Percentiles rank a stretch among this genome's conserved stretches.
phyloP scores from a whole-genome alignment of 2,797 vertebrate species.

The Pelobates cultripes region DNA sequence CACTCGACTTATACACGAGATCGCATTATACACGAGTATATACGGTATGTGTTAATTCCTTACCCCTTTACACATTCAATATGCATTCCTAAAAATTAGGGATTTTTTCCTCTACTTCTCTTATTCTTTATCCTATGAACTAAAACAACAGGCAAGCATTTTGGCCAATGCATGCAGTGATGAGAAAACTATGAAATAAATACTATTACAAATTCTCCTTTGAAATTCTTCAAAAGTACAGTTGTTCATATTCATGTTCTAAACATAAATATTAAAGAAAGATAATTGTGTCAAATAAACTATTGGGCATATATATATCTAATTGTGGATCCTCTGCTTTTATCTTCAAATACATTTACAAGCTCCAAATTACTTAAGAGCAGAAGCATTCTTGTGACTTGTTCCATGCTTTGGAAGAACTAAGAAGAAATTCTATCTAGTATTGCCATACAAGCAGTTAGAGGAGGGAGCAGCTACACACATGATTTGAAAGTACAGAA shows the following conservation, averaged over 20 bases:
- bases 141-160: neutral
- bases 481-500: constrained; percentile 55
- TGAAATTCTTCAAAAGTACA: neutral
- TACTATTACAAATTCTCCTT: neutral
- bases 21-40: no score
- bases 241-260: neutral
- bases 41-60: no score
- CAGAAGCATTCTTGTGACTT: neutral
- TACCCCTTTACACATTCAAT: neutral
- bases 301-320: neutral
- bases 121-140: no score
- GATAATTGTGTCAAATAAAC: neutral
- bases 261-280: neutral
- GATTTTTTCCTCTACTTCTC: no score
- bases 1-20: no score
- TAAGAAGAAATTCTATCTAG: constrained; percentile 7
- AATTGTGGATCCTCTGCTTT: no score
- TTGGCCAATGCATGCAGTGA: neutral
- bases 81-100: no score
- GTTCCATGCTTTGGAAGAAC: neutral
- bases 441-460: neutral
- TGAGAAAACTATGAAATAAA: neutral
- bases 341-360: neutral
- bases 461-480: constrained; percentile 16
- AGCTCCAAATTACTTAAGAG: constrained; percentile 6